These are phyloP conservation scores for Girardinus metallicus DNA, from an alignment of 2,797 vertebrate species.

Conservation along the genomic window DNA sequence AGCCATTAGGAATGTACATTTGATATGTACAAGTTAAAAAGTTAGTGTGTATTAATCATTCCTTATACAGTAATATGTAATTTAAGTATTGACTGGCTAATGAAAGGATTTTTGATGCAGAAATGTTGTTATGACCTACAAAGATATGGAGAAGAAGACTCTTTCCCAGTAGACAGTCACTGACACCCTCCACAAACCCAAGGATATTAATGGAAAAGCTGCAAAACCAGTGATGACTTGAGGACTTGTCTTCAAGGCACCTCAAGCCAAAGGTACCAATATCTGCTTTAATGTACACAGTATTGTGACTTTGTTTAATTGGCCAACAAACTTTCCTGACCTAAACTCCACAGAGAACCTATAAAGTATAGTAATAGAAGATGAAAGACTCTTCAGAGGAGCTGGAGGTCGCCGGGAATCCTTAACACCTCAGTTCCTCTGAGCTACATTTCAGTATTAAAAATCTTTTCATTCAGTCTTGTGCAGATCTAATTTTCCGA, in stretches of 20 bases:
- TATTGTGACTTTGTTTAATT: background rate
- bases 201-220: background rate
- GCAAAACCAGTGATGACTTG: background rate
- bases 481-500: background rate
- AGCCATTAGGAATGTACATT: background rate
- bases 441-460: background rate
- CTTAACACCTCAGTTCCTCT: background rate
- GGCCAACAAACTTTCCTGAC: background rate
- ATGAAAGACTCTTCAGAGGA: background rate
- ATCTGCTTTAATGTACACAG: background rate
- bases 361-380: background rate
- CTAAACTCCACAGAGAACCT: background rate
- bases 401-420: background rate
- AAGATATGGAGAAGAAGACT: background rate
- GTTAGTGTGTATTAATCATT: background rate
- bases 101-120: background rate
- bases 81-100: background rate
- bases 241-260: background rate
- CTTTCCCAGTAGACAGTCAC: background rate
- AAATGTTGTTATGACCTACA: background rate
- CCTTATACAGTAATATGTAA: background rate
- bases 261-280: background rate
- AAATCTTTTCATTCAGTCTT: background rate
- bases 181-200: background rate
- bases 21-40: background rate